Conservation (phyloP, 1,140 invertebrate species). For the Zaprionus kolodkinae region DNA sequence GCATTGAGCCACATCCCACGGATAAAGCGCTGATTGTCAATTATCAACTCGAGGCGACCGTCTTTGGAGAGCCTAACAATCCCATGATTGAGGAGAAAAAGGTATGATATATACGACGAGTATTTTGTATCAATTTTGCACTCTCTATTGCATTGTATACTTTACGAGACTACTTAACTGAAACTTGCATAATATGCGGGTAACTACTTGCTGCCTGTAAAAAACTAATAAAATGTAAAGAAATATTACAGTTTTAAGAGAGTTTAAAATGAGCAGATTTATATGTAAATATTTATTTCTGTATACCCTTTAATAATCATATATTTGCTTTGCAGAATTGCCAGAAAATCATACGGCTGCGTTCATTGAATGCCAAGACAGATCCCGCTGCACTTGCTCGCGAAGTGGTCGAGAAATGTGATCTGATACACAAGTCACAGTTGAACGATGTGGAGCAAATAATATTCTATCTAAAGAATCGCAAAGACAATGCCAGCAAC, state of each 20-base stretch:
- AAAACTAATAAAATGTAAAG: neutral
- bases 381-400: constrained; percentile 92
- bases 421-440: constrained; percentile 94
- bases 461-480: constrained; percentile 95
- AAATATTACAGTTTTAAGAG: too few species aligned
- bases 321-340: constrained; percentile 86
- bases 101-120: constrained; percentile 83
- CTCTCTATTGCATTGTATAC: neutral
- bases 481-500: constrained; percentile 86
- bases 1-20: constrained; percentile 95
- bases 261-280: too few species aligned
- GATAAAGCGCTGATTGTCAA: constrained; percentile 95
- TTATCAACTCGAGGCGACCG: constrained; percentile 94
- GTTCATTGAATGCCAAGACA: constrained; percentile 92
- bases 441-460: constrained; percentile 94
- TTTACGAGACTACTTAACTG: neutral
- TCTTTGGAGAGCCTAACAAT: constrained; percentile 92
- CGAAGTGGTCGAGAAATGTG: constrained; percentile 95
- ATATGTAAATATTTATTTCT: neutral
- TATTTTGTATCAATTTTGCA: neutral
- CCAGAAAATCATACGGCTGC: constrained; percentile 93
- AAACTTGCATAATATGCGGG: constrained; percentile 1
- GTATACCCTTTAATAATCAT: neutral
- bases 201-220: neutral
- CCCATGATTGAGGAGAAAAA: constrained; percentile 94